Evolutionary conservation across 1,140 invertebrate species (phyloP).

Genomic region (Drosophila repleta): DNA sequence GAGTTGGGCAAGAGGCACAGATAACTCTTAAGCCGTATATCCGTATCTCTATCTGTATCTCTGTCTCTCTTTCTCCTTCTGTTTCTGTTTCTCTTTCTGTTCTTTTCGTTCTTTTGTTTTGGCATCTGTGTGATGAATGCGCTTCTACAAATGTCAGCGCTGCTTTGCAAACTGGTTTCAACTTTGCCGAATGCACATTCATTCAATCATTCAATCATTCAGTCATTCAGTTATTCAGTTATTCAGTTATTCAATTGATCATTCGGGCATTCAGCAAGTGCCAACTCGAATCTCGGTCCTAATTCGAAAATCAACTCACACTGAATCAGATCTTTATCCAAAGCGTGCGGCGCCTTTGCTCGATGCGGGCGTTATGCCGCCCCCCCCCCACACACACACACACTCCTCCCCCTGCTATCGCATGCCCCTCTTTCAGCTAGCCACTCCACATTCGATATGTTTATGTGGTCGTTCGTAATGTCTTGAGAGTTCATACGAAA

Average conservation of each 20-base stretch:
- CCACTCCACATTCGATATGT: slow-evolving; percentile 15
- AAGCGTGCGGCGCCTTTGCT: slow-evolving; percentile 10
- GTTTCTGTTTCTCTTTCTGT: slow-evolving; percentile 15
- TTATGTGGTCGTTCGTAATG: slow-evolving; percentile 18
- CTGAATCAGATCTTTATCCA: slow-evolving; percentile 28
- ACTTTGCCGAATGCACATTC: slow-evolving; percentile 3
- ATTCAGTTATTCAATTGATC: slow-evolving; percentile 1
- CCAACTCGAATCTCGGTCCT: slow-evolving; percentile 29
- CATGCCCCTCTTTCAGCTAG: neutral
- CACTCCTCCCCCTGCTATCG: neutral
- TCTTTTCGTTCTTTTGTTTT: neutral
- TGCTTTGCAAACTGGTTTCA: slow-evolving; percentile 19
- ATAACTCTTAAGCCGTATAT: slow-evolving; percentile 15
- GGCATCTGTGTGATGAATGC: slow-evolving; percentile 52
- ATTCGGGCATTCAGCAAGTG: slow-evolving; percentile 6
- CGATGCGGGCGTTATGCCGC: slow-evolving; percentile 16
- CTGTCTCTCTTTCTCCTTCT: slow-evolving; percentile 18
- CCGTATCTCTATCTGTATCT: slow-evolving; percentile 16
- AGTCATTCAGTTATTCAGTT: slow-evolving; percentile 1
- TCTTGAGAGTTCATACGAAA: slow-evolving; percentile 2
- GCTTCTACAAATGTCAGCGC: slow-evolving; percentile 27
- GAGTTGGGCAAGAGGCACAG: slow-evolving; percentile 29
- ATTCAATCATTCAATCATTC: slow-evolving; percentile 4
- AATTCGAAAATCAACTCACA: slow-evolving; percentile 47
- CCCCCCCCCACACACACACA: neutral